These are phyloP conservation scores for Synergus gifuensis DNA, from an alignment of 2,888 invertebrate genomes.

Conservation along the genomic window DNA sequence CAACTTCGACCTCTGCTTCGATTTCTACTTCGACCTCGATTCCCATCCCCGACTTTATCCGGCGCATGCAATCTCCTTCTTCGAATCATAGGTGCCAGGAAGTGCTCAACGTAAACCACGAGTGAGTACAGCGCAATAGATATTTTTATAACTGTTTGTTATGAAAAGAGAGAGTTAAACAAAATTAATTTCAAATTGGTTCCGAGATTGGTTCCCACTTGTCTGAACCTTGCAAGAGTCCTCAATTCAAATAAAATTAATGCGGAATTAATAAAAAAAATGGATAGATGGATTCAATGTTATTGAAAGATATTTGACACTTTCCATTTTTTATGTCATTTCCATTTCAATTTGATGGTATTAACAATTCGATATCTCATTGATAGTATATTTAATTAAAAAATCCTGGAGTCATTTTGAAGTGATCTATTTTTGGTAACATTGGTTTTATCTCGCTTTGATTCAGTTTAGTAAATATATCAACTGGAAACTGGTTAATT, in stretches of 20 bases:
- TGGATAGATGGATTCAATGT: background rate
- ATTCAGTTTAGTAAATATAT: background rate
- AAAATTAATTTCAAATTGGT: background rate
- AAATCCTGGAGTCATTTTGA: background rate
- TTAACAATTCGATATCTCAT: background rate
- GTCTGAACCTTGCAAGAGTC: background rate
- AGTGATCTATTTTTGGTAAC: background rate
- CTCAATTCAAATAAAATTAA: background rate
- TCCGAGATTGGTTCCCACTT: background rate
- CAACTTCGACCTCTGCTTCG: slow-evolving; percentile 54
- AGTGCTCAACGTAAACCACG: slow-evolving; percentile 29
- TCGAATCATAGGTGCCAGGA: slow-evolving; percentile 34
- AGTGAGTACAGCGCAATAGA: slow-evolving; percentile 38
- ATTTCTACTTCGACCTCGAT: slow-evolving; percentile 63
- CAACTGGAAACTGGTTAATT: background rate
- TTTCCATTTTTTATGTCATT: background rate
- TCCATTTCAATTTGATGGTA: background rate
- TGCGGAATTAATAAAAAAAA: too few species aligned
- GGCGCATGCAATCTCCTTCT: slow-evolving; percentile 26
- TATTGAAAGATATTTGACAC: background rate
- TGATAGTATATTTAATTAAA: background rate
- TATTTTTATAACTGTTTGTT: slow-evolving; percentile 25
- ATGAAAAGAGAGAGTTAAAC: slow-evolving; percentile 22
- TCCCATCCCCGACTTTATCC: slow-evolving; percentile 47
- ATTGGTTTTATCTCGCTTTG: background rate